A percentile compares a stretch with the other conserved stretches of the same genome.
Evolutionary conservation across 2,797 vertebrate genomes (phyloP).

Genomic region (Dendrocincla fuliginosa): DNA sequence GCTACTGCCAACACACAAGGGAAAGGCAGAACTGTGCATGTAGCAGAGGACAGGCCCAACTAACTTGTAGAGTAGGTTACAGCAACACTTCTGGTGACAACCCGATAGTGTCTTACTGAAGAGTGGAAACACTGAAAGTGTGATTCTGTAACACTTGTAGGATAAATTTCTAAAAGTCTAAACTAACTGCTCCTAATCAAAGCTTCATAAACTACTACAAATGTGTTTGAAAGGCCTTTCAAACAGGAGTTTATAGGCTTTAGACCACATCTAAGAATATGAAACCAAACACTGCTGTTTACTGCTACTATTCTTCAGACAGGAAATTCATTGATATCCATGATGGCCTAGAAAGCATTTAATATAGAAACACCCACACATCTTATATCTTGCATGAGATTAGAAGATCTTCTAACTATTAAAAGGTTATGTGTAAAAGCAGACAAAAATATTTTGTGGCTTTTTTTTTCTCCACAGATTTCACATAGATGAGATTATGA

Average conservation of each 20-base stretch:
- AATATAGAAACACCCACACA: neutral
- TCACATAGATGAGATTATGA: slow-evolving; percentile 15
- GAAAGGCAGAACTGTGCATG: neutral
- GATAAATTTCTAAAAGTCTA: neutral
- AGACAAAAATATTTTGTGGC: neutral
- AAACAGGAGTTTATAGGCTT: neutral
- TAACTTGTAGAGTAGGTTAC: fast-evolving
- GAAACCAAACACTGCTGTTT: neutral
- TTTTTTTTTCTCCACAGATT: neutral
- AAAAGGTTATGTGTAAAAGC: neutral
- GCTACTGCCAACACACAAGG: neutral
- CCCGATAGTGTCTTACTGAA: neutral
- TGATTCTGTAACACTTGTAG: neutral
- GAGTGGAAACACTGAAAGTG: neutral
- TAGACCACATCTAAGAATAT: neutral
- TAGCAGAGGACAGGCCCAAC: neutral
- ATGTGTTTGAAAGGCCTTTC: neutral
- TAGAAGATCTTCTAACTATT: neutral
- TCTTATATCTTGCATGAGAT: neutral
- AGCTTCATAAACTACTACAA: neutral
- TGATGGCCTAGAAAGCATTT: neutral
- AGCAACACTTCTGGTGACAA: neutral
- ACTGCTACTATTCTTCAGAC: neutral
- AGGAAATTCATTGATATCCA: neutral
- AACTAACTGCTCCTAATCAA: neutral